These are phyloP conservation scores for Leucophora obtusa DNA, from an alignment of 2,888 invertebrate genomes.

Conservation along the genomic window DNA sequence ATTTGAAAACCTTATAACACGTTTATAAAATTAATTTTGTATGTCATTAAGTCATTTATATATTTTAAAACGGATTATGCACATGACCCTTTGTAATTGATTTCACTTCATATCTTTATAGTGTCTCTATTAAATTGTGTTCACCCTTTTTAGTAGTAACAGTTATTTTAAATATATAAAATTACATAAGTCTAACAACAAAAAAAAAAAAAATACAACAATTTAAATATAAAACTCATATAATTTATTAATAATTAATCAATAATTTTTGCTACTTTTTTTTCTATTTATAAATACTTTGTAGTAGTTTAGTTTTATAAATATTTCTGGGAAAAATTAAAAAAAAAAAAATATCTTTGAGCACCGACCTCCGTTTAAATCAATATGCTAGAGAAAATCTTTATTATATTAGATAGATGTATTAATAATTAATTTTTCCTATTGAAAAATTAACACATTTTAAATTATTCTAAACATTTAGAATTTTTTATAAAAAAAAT, in stretches of 20 bases:
- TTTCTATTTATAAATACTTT: background rate
- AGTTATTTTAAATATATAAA: background rate
- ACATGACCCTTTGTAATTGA: no score
- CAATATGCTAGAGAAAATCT: slow-evolving; percentile 79
- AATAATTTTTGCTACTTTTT: slow-evolving; percentile 8
- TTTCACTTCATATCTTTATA: no score
- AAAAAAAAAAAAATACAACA: slow-evolving; percentile 22
- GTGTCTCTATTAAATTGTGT: background rate
- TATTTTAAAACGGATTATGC: no score
- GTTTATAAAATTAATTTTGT: no score
- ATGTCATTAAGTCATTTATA: no score
- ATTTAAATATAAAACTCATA: background rate
- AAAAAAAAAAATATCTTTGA: slow-evolving; percentile 59
- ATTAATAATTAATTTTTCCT: slow-evolving; percentile 11
- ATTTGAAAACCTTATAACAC: no score
- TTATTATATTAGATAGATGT: slow-evolving; percentile 62
- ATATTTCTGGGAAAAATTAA: slow-evolving; percentile 44
- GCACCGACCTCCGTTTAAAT: slow-evolving; percentile 74
- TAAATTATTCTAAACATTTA: background rate
- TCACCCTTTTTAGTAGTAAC: background rate
- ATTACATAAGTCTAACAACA: slow-evolving; percentile 44
- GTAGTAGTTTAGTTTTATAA: slow-evolving; percentile 42
- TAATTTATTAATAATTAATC: slow-evolving; percentile 28
- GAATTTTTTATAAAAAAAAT: background rate
- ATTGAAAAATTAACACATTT: background rate